Base-by-base conservation (phyloP, 2,113 vertebrate genomes). In the Todiramphus chloris region DNA sequence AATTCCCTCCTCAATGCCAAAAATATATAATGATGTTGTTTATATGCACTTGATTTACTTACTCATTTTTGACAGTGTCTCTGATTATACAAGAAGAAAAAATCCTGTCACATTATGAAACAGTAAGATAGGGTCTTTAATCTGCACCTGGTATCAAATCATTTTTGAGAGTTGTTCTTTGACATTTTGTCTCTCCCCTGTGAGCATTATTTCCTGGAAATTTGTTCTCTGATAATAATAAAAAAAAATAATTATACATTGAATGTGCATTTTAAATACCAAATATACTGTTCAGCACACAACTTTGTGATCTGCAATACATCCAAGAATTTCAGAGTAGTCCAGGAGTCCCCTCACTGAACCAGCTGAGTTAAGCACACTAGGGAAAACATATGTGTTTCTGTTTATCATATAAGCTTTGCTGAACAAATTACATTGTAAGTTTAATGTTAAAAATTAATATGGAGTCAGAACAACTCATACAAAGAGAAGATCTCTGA, bases 171-270 rank as follows among this genome's bases (percentile, higher is more conserved):
- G 56, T 77, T 14, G 9, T 76, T 74, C 21, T 86, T 64, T 56
- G 53, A 87, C 33, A 70, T 95, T 96, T 95, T 92, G 55, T 87
- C 89, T 93, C 78, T 95, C 60, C 16, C 33, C 14, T 28, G 24
- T 28, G 7, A 62, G 19, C 59, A 89, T 86, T 84, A 67, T 91
- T 96, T 90, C 51, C 76, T 77, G 73, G 85, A 94, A 91, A 66
- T 18, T 53, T 95, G 85, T 89, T 79, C 37, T 83, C 19, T 59
- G 27, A 41, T 24, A 3, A 37, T 30, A 64, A 63, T 31, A 74
- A 89, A 96, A 30, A 55, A 83, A 35, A 53, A 30, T 41, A 58
- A 87, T 39, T 88, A 80, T 82, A 33, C 25, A 82, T 85, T 93
- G 35, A 64, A 70, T 94, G 79, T 89, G 21, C 6, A 88, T 94